phyloP scores from a whole-genome alignment of 2,888 invertebrate species.

The Baccha elongata region DNA sequence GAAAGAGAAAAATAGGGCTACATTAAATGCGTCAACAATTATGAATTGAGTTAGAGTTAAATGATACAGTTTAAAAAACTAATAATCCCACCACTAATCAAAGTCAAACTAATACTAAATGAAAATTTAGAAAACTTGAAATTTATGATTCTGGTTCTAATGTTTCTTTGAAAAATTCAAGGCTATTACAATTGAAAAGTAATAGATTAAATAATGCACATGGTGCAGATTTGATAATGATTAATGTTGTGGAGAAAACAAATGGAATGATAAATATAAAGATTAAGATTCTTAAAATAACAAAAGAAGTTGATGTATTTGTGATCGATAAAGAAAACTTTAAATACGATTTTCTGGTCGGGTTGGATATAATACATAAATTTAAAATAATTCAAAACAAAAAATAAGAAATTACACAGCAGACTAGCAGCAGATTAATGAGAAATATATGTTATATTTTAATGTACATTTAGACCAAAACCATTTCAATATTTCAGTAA shows the following conservation, averaged over 20 bases:
- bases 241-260: conserved; percentile 68
- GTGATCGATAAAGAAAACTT: conserved; percentile 59
- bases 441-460: conserved; percentile 60
- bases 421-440: neutral
- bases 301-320: conserved; percentile 57
- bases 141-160: conserved; percentile 44
- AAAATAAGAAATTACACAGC: conserved; percentile 52
- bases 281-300: conserved; percentile 59
- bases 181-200: conserved; percentile 34
- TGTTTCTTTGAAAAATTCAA: conserved; percentile 28
- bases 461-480: conserved; percentile 52
- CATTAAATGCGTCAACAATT: conserved; percentile 37
- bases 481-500: conserved; percentile 45
- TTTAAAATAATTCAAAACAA: conserved; percentile 60
- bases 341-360: conserved; percentile 67
- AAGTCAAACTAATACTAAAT: conserved; percentile 41
- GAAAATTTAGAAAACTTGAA: conserved; percentile 21
- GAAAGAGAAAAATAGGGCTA: conserved; percentile 15
- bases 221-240: conserved; percentile 44
- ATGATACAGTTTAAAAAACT: conserved; percentile 1
- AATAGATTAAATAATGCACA: conserved; percentile 18
- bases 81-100: conserved; percentile 36
- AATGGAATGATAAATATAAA: conserved; percentile 53
- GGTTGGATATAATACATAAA: conserved; percentile 59
- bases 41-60: conserved; percentile 31